These are phyloP conservation scores for Myotis planiceps DNA, from an alignment of 2,797 vertebrate genomes.

Conservation along the genomic window DNA sequence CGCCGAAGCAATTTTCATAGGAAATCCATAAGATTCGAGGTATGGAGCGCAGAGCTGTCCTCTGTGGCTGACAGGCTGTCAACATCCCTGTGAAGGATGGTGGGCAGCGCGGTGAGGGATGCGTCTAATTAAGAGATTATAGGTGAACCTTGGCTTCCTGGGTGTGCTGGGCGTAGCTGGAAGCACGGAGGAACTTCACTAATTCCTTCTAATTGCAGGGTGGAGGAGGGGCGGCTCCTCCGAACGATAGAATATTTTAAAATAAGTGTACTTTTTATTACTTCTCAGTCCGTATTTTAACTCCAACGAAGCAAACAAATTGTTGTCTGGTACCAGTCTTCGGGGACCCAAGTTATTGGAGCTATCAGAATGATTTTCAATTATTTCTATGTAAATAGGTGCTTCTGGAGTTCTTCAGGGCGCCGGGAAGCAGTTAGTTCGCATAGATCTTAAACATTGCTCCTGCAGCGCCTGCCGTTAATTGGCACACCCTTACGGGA, in stretches of 20 bases:
- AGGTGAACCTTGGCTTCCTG: slow-evolving; percentile 57
- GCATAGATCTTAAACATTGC: slow-evolving; percentile 2
- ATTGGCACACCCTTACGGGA: slow-evolving; percentile 47
- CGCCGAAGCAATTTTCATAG: slow-evolving; percentile 70
- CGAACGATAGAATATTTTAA: slow-evolving; percentile 71
- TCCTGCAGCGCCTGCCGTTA: background rate
- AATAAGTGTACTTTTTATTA: slow-evolving; percentile 71
- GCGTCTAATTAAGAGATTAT: slow-evolving; percentile 68
- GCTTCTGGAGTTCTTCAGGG: slow-evolving; percentile 36
- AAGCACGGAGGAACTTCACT: slow-evolving; percentile 59
- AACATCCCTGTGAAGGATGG: slow-evolving; percentile 60
- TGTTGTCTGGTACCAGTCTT: slow-evolving; percentile 51
- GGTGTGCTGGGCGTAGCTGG: slow-evolving; percentile 28
- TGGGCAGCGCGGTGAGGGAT: slow-evolving; percentile 58
- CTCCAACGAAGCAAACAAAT: slow-evolving; percentile 63
- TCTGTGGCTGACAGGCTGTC: slow-evolving; percentile 68
- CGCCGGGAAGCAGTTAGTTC: background rate
- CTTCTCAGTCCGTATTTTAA: slow-evolving; percentile 67
- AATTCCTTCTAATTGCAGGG: slow-evolving; percentile 70
- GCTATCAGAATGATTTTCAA: slow-evolving; percentile 68
- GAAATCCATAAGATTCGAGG: slow-evolving; percentile 73
- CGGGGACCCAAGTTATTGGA: slow-evolving; percentile 36
- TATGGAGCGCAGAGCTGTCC: slow-evolving; percentile 40
- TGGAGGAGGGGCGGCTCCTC: slow-evolving; percentile 1
- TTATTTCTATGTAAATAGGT: slow-evolving; percentile 73